A percentile compares a stretch with the other conserved stretches of the same genome.
These are phyloP conservation scores for Limenitis camilla DNA, from an alignment of 2,888 invertebrate genomes.

Conservation along the genomic window DNA sequence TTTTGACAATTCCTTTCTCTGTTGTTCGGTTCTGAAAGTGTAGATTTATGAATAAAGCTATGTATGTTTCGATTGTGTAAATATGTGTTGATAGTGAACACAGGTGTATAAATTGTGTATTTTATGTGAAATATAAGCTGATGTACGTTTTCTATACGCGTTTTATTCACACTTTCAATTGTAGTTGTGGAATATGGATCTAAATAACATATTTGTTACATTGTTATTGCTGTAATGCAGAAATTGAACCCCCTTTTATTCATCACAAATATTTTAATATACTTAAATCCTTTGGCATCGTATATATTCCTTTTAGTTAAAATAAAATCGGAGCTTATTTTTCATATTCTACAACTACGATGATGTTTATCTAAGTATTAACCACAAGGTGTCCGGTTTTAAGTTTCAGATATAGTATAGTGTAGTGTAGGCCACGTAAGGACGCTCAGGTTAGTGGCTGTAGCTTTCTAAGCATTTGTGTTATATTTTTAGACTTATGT, in stretches of 20 bases:
- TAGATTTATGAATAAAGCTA: no score
- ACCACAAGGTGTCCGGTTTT: not conserved
- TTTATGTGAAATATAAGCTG: slow-evolving; percentile 70
- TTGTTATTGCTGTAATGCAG: no score
- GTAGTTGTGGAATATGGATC: not conserved
- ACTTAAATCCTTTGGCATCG: no score
- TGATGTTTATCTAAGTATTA: not conserved
- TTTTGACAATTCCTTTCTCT: no score
- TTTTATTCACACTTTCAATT: slow-evolving; percentile 43
- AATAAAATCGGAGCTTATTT: no score
- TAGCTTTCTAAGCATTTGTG: slow-evolving; percentile 2
- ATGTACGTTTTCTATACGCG: slow-evolving; percentile 60
- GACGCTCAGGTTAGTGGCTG: slow-evolving; percentile 11
- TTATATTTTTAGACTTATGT: slow-evolving; percentile 1
- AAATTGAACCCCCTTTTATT: no score
- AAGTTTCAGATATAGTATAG: slow-evolving; percentile 5
- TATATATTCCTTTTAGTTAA: no score
- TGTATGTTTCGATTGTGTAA: slow-evolving; percentile 28
- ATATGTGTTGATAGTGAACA: slow-evolving; percentile 36
- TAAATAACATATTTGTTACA: no score
- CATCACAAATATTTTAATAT: no score
- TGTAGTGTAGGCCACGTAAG: slow-evolving; percentile 6
- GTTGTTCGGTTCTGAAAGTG: no score
- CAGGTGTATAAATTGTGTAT: slow-evolving; percentile 53
- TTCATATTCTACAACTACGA: not conserved